phyloP scores from a whole-genome alignment of 2,888 invertebrate genomes.

The Lasioglossum lativentre region DNA sequence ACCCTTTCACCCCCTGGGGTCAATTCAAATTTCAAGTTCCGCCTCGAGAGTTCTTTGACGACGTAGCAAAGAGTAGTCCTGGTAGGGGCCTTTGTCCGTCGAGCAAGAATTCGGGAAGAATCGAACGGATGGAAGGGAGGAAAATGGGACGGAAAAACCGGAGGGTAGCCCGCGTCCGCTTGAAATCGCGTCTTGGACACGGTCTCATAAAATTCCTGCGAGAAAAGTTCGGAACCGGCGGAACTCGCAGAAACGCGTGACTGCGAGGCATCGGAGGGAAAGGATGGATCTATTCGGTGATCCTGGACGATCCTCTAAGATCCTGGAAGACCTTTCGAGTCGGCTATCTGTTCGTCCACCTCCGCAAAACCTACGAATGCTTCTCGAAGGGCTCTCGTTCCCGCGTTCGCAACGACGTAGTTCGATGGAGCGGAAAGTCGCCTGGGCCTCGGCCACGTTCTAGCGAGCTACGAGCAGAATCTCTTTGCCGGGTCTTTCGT shows the following conservation, averaged over 20 bases:
- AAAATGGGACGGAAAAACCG: constrained; percentile 5
- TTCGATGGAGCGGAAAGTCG: not conserved
- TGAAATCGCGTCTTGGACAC: constrained; percentile 17
- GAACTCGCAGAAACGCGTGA: not conserved
- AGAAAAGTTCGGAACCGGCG: not conserved
- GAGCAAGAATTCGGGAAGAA: constrained; percentile 30
- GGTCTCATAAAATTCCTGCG: not conserved
- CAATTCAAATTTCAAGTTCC: constrained; percentile 54
- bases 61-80: constrained; percentile 23
- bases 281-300: not conserved
- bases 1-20: constrained; percentile 31
- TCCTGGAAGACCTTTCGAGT: not conserved
- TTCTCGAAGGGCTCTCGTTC: not conserved
- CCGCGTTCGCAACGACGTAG: not conserved
- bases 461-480: not conserved
- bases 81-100: constrained; percentile 15
- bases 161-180: constrained; percentile 5
- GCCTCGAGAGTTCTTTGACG: constrained; percentile 37
- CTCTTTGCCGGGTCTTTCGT: not conserved
- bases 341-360: not conserved
- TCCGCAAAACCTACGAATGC: not conserved
- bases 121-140: not conserved
- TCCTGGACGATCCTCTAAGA: not conserved
- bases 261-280: not conserved
- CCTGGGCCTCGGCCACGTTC: not conserved